Conservation (phyloP, 2,113 vertebrate species). For the Brachirus orientalis region DNA sequence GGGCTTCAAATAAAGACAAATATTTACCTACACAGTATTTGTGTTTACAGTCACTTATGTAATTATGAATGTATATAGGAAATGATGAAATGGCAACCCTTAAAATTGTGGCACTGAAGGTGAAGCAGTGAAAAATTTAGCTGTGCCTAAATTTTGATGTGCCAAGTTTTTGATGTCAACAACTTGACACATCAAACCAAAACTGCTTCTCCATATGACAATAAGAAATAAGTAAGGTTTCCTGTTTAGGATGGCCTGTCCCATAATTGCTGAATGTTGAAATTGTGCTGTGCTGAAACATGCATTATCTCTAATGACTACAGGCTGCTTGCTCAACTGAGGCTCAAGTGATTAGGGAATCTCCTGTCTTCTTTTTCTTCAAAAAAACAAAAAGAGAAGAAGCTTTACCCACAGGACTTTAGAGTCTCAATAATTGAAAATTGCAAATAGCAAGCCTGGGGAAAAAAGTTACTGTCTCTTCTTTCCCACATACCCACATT, state of each 20-base stretch:
- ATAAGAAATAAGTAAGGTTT: not conserved
- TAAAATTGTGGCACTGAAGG: no score
- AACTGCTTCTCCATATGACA: not conserved
- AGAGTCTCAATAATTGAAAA: not conserved
- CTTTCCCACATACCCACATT: not conserved
- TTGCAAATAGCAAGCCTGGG: not conserved
- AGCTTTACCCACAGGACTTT: not conserved
- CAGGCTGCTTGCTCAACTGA: not conserved
- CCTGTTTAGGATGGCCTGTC: not conserved
- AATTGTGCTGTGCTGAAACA: not conserved
- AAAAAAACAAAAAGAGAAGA: no score
- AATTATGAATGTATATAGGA: no score
- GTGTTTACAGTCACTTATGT: no score
- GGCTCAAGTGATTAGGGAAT: not conserved
- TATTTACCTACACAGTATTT: no score
- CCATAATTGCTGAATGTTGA: not conserved
- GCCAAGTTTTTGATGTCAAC: no score
- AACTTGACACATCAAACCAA: not conserved
- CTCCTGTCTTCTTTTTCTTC: not conserved
- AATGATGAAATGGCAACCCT: no score
- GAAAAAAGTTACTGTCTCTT: not conserved
- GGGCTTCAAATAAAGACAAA: no score
- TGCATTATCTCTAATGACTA: not conserved
- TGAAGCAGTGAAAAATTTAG: no score
- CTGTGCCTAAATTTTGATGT: no score